Percentiles rank a stretch among this genome's conserved stretches.
Evolutionary conservation across 2,113 vertebrate species (phyloP).

Genomic region (Empidonax alnorum): DNA sequence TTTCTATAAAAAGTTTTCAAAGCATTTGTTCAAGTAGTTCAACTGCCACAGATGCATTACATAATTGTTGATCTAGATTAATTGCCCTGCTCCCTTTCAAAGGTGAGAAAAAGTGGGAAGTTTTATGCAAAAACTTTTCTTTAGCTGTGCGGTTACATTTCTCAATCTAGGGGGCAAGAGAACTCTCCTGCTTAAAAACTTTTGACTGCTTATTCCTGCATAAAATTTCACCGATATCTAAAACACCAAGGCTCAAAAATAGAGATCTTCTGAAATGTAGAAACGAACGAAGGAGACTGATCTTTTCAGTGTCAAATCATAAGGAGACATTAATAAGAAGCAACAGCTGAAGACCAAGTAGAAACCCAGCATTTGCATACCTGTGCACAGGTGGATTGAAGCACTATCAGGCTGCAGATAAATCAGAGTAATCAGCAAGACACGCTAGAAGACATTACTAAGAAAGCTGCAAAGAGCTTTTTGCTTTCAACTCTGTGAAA

Average conservation of each 20-base stretch:
- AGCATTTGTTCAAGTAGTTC: not conserved
- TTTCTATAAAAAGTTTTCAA: not conserved
- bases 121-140: accelerated
- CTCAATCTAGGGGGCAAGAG: not conserved
- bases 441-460: not conserved
- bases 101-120: not conserved
- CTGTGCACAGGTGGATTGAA: not conserved
- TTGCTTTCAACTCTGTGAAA: not conserved
- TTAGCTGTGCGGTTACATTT: not conserved
- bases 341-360: not conserved
- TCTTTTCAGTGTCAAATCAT: not conserved
- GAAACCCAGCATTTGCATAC: not conserved
- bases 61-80: not conserved
- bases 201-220: not conserved
- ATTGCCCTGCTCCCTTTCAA: not conserved
- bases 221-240: not conserved
- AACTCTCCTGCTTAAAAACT: not conserved
- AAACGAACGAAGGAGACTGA: not conserved
- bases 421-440: not conserved
- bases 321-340: not conserved
- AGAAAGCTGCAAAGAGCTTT: not conserved
- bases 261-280: not conserved
- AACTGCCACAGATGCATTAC: not conserved
- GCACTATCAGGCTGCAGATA: not conserved
- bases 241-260: not conserved